Percentiles rank a stretch among this genome's conserved stretches.
Evolutionary conservation across 2,797 vertebrate species (phyloP).

Genomic region (Phoeniculus purpureus): DNA sequence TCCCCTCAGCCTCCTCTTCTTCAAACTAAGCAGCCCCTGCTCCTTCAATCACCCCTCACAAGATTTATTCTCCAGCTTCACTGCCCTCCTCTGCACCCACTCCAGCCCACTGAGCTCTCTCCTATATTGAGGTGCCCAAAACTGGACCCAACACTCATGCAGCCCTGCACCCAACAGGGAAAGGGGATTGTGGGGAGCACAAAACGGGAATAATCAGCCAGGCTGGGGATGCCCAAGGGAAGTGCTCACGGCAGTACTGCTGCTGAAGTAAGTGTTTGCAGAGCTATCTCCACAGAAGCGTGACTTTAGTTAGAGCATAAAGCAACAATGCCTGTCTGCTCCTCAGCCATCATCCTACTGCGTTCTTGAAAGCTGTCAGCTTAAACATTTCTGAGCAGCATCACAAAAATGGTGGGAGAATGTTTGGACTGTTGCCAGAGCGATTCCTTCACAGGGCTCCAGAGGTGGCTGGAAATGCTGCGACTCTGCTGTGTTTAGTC

Average conservation of each 20-base stretch:
- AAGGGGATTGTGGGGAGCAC: neutral
- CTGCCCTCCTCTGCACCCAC: no score
- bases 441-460: neutral
- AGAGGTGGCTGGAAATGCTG: neutral
- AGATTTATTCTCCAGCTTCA: no score
- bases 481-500: neutral
- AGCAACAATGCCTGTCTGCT: neutral
- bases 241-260: neutral
- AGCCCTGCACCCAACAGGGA: neutral
- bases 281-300: neutral
- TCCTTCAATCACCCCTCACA: no score
- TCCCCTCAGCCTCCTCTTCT: no score
- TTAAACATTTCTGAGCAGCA: neutral
- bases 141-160: neutral
- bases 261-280: neutral
- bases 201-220: neutral
- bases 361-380: neutral
- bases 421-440: constrained; percentile 1
- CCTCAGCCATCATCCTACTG: accelerated
- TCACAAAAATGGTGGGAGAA: neutral
- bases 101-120: no score
- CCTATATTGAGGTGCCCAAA: no score
- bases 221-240: neutral
- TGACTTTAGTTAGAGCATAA: accelerated
- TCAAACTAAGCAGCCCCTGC: no score